Evolutionary conservation across 2,113 vertebrate genomes (phyloP).

Genomic region (Phylloscopus trochiloides): DNA sequence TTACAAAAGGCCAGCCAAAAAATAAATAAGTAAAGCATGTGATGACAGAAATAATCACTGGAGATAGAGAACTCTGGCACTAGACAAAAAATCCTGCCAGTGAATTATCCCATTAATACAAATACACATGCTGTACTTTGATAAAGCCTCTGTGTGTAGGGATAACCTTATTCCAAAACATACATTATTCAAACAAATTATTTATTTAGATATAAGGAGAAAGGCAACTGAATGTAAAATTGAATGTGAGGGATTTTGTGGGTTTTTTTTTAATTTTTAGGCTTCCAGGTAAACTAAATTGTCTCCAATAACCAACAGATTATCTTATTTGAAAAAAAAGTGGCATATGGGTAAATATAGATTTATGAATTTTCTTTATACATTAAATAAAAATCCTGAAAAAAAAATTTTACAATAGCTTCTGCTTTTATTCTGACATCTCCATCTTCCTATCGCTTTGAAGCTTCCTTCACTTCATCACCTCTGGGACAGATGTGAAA

Average conservation of each 20-base stretch:
- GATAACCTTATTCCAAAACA: neutral
- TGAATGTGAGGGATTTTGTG: neutral
- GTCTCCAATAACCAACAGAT: neutral
- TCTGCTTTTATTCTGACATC: neutral
- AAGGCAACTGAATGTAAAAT: neutral
- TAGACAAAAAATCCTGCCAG: neutral
- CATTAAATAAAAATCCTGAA: neutral
- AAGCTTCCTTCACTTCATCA: neutral
- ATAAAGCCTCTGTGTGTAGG: neutral
- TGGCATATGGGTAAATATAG: neutral
- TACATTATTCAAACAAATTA: neutral
- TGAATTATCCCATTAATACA: neutral
- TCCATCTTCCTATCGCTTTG: neutral
- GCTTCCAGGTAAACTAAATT: neutral
- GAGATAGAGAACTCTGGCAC: neutral
- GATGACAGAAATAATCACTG: slow-evolving; percentile 13
- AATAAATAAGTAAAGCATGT: neutral
- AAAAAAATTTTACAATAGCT: neutral
- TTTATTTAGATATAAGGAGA: neutral
- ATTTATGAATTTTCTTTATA: neutral
- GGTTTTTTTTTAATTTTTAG: neutral
- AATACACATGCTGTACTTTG: neutral
- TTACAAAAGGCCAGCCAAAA: slow-evolving; percentile 18
- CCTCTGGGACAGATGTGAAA: neutral
- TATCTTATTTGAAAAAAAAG: neutral